Conservation (phyloP, 2,888 invertebrate species). For the Argynnis bischoffii region DNA sequence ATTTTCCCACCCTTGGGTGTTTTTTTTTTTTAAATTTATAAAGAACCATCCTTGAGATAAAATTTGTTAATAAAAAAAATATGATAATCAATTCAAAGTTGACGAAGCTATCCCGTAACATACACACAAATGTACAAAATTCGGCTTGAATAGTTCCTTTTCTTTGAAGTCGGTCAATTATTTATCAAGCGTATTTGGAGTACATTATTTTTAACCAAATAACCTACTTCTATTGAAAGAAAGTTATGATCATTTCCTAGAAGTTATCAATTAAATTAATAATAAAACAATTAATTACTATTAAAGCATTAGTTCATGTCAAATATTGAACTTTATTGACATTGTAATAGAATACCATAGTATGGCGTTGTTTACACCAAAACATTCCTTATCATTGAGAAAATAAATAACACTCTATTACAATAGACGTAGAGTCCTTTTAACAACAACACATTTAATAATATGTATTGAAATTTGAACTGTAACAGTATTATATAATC, state of each 20-base stretch:
- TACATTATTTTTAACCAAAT: too few species aligned
- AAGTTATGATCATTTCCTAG: constrained; percentile 14
- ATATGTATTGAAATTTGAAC: constrained; percentile 60
- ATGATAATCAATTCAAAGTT: too few species aligned
- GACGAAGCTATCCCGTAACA: too few species aligned
- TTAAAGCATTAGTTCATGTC: not conserved
- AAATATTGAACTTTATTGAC: constrained; percentile 7
- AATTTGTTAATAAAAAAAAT: too few species aligned
- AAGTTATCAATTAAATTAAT: constrained; percentile 16
- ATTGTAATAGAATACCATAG: constrained; percentile 4
- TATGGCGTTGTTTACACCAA: not conserved
- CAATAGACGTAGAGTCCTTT: constrained; percentile 56
- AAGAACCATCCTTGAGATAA: too few species aligned
- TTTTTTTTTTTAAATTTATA: too few species aligned
- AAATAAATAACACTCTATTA: constrained; percentile 57
- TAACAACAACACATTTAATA: constrained; percentile 57
- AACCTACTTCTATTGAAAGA: constrained; percentile 1
- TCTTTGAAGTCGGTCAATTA: too few species aligned
- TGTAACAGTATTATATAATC: constrained; percentile 49
- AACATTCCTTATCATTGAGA: constrained; percentile 36
- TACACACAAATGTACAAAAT: too few species aligned
- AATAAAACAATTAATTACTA: constrained; percentile 11
- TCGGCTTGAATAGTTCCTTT: too few species aligned
- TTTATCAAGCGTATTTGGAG: too few species aligned
- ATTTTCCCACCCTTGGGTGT: too few species aligned